Conservation (phyloP, 1,140 invertebrate genomes). For the Acromyrmex echinatior region DNA sequence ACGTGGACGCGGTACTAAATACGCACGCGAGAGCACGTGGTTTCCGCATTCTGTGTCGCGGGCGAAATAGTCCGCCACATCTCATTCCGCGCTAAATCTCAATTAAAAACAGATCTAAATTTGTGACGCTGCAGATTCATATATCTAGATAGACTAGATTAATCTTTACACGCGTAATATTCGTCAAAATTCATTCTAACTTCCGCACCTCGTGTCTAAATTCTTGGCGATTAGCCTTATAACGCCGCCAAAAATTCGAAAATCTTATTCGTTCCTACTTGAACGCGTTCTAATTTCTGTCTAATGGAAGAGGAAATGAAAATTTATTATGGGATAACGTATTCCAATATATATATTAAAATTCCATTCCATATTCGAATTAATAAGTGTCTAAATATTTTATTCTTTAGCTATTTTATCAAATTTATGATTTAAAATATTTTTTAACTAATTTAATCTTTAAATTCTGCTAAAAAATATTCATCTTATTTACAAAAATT, state of each 20-base stretch:
- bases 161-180: conserved; percentile 52
- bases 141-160: not conserved
- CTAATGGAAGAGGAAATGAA: not conserved
- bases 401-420: not conserved
- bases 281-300: not conserved
- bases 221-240: conserved; percentile 34
- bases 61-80: conserved; percentile 29
- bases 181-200: conserved; percentile 19
- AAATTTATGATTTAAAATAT: not conserved
- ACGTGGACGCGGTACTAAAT: conserved; percentile 14
- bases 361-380: not conserved
- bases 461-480: not conserved
- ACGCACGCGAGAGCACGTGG: conserved; percentile 49
- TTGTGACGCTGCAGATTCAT: conserved; percentile 17
- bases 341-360: not conserved
- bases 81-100: conserved; percentile 47
- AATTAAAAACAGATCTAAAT: conserved; percentile 54
- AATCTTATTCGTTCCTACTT: conserved; percentile 1
- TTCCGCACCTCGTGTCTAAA: not conserved
- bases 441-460: not conserved
- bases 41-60: conserved; percentile 58
- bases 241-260: not conserved
- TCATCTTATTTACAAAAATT: not conserved
- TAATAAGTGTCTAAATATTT: not conserved
- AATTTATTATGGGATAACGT: not conserved